Evolutionary conservation across 2,113 vertebrate genomes (phyloP), one percentile per base, ranked within the genome.

Genomic region (Brachypteracias leptosomus): DNA sequence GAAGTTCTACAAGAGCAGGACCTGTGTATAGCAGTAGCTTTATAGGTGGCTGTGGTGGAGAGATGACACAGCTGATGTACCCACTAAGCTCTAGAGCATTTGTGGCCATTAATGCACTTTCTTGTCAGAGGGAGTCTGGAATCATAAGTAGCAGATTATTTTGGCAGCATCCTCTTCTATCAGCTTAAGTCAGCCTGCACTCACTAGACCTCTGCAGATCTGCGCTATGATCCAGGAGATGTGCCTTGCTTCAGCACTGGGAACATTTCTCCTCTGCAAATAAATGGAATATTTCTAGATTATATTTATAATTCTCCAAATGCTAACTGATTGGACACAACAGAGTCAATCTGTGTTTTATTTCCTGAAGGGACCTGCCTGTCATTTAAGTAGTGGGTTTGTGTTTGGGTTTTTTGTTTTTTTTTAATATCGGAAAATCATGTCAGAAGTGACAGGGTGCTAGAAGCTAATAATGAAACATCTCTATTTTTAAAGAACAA

Each of bases 91-190:
- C 44, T 13, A 4, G 29, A 15, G 52, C 1, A 1, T 16, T 8
- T 44, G 18, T 52, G 76, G 26, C 61, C 8, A 7, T 17, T 33
- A 35, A 67, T 17, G 1, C n/a, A 16, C 3, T 0, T 33, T 16
- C 24, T 10, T 70, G 18, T 4, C 31, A 24, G 1, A 11, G 16
- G 24, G 11, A 49, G 7, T 19, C 11, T 49, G 31, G n/a, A 33
- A 11, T 38, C 1, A 0, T 10, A 5, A 31, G 15, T 1, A 68
- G 44, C 6, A 40, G 33, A 0, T 10, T 15, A 19, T 62, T 33
- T 22, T 25, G 46, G 13, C 1, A 5, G 21, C 7, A 4, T 35
- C 28, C 31, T 46, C 8, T 5, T 47, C 82, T 62, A 20, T 33
- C 51, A 73, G 49, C 44, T 7, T 8, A 25, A 25, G 40, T 35